A percentile compares a stretch with the other conserved stretches of the same genome.
Conservation (phyloP, 2,113 vertebrate genomes). For the Micronycteris hirsuta region DNA sequence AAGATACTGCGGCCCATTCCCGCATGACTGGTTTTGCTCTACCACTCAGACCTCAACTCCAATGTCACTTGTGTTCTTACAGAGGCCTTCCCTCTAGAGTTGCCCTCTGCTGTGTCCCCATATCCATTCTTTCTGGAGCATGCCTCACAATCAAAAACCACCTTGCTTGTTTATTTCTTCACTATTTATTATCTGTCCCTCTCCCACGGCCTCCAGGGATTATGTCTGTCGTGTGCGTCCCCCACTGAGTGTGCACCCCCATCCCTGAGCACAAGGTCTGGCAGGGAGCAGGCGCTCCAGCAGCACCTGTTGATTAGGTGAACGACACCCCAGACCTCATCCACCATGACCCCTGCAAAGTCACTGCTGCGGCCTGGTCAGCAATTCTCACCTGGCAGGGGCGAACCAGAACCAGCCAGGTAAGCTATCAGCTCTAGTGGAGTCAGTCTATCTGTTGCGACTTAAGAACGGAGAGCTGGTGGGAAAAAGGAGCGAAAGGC, state of each 20-base stretch:
- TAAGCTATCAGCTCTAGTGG: not conserved
- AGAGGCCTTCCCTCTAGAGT: not conserved
- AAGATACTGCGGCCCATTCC: not conserved
- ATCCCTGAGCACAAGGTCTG: no score
- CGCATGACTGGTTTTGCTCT: not conserved
- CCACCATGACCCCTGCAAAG: fast-evolving
- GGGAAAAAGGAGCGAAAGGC: not conserved
- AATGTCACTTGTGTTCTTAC: not conserved
- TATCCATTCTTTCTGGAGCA: not conserved
- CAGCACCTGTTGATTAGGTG: not conserved
- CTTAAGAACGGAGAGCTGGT: not conserved
- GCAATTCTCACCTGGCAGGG: not conserved
- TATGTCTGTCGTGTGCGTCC: not conserved
- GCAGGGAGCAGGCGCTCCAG: not conserved
- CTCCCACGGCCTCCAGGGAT: not conserved
- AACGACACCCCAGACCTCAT: not conserved
- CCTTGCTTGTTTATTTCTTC: not conserved
- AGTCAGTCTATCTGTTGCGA: not conserved
- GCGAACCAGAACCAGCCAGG: not conserved
- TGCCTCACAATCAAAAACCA: not conserved
- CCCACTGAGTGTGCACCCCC: fast-evolving
- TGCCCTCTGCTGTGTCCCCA: fast-evolving
- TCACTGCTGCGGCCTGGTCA: not conserved
- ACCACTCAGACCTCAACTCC: not conserved
- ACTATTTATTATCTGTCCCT: not conserved